A percentile compares a stretch with the other conserved stretches of the same genome.
phyloP scores from a whole-genome alignment of 2,797 vertebrate species.

The Spea hammondii region DNA sequence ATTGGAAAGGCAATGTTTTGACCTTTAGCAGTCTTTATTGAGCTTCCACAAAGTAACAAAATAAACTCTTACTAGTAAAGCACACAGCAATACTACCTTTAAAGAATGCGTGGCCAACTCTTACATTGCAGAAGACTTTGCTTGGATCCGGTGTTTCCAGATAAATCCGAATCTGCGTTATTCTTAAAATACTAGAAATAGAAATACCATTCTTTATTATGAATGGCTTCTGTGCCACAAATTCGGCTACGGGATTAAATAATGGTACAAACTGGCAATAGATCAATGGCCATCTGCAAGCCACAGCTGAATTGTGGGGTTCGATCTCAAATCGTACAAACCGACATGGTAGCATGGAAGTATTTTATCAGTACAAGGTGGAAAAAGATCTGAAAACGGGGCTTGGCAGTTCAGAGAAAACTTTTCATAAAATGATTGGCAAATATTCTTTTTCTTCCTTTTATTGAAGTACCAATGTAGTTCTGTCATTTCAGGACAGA shows the following conservation, averaged over 20 bases:
- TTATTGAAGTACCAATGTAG: constrained; percentile 16
- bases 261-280: constrained; percentile 23
- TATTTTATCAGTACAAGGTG: constrained; percentile 24
- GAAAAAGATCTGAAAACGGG: constrained; percentile 15
- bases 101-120: no score
- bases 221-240: constrained; percentile 5
- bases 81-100: no score
- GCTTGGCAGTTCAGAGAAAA: constrained; percentile 36
- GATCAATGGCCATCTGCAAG: constrained; percentile 29
- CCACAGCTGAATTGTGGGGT: constrained; percentile 33
- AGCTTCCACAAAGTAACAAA: no score
- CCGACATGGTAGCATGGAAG: constrained; percentile 23
- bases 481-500: constrained; percentile 26
- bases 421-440: constrained; percentile 36
- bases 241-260: constrained; percentile 12
- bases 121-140: neutral
- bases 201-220: neutral
- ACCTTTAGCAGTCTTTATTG: no score
- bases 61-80: no score
- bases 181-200: neutral
- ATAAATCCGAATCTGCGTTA: neutral
- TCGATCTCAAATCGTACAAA: constrained; percentile 18
- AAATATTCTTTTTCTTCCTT: constrained; percentile 6
- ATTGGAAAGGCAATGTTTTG: no score
- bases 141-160: neutral